phyloP scores from a whole-genome alignment of 2,888 invertebrate species.

The Noctua fimbriata region DNA sequence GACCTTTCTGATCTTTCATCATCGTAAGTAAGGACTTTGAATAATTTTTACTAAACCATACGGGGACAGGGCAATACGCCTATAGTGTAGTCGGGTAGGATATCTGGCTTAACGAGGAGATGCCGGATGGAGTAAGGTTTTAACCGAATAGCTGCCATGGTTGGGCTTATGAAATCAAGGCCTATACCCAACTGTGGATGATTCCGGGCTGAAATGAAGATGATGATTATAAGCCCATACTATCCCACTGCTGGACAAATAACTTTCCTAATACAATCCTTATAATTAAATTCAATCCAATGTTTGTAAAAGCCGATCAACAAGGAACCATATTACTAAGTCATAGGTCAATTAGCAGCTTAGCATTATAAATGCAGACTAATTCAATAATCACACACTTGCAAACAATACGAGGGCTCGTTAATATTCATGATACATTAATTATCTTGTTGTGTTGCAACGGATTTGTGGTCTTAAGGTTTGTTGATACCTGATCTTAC shows the following conservation, averaged over 20 bases:
- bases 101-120: neutral
- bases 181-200: neutral
- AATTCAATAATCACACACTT: conserved; percentile 53
- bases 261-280: neutral
- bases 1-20: too few species aligned
- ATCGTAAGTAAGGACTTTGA: neutral
- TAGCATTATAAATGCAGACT: conserved; percentile 51
- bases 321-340: conserved; percentile 26
- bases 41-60: neutral
- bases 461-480: conserved; percentile 14
- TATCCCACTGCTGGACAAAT: neutral
- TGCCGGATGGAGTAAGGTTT: neutral
- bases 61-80: neutral
- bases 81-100: neutral
- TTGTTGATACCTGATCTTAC: neutral
- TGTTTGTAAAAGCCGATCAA: conserved; percentile 18
- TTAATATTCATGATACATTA: conserved; percentile 54
- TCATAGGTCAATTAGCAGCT: conserved; percentile 57
- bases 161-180: neutral
- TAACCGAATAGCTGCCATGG: neutral
- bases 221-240: neutral
- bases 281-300: neutral
- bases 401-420: conserved; percentile 43
- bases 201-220: neutral
- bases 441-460: conserved; percentile 31